Evolutionary conservation across 2,888 invertebrate species (phyloP).

Genomic region (Asteroscopus sphinx): DNA sequence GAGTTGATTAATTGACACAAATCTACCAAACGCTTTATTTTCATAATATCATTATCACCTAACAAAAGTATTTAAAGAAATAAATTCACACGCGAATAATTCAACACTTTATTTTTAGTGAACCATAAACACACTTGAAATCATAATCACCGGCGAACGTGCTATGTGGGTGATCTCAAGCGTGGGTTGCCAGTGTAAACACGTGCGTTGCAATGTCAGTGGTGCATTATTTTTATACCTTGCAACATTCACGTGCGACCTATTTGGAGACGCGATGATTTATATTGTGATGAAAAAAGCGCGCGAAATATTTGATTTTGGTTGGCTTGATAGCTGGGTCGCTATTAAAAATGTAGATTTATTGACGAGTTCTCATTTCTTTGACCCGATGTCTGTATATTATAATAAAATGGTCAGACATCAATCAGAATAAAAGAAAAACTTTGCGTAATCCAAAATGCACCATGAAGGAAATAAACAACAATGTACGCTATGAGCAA

Average conservation of each 20-base stretch:
- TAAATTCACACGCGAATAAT: constrained; percentile 16
- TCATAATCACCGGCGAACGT: constrained; percentile 41
- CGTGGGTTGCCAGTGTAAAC: constrained; percentile 47
- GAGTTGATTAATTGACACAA: no score
- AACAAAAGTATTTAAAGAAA: constrained; percentile 14
- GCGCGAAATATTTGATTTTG: neutral
- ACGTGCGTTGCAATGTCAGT: constrained; percentile 54
- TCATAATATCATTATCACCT: neutral
- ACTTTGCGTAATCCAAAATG: no score
- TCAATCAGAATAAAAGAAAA: no score
- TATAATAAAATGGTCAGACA: no score
- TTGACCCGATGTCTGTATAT: no score
- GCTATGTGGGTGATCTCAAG: constrained; percentile 30
- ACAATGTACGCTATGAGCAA: no score
- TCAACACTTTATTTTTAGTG: constrained; percentile 39
- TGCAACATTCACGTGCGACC: constrained; percentile 22
- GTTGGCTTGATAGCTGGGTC: no score
- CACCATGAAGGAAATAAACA: no score
- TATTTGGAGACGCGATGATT: neutral
- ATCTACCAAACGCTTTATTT: no score
- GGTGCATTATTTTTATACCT: constrained; percentile 45
- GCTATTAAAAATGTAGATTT: no score
- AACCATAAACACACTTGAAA: constrained; percentile 30
- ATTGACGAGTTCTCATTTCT: no score
- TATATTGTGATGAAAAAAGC: constrained; percentile 3